A percentile compares a stretch with the other conserved stretches of the same genome.
Conservation (phyloP, 2,888 invertebrate species). For the Trichogramma evanescens region DNA sequence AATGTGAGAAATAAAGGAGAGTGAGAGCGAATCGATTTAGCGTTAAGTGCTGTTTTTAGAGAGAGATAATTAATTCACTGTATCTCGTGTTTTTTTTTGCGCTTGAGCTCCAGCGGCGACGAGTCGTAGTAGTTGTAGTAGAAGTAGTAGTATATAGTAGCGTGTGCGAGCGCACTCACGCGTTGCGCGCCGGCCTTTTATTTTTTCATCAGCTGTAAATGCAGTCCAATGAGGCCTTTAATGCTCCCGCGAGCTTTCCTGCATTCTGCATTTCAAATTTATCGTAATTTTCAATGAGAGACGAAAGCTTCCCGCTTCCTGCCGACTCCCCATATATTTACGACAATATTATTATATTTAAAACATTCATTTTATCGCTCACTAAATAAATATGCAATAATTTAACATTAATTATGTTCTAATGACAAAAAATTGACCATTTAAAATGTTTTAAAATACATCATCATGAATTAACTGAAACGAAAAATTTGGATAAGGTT, state of each 20-base stretch:
- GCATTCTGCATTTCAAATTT: neutral
- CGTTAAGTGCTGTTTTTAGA: slow-evolving; percentile 9
- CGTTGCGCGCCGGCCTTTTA: neutral
- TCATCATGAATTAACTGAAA: too few relatives aligned
- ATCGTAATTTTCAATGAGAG: too few relatives aligned
- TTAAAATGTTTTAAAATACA: too few relatives aligned
- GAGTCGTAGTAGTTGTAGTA: neutral
- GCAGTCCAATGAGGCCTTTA: slow-evolving; percentile 3
- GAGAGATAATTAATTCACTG: slow-evolving; percentile 15
- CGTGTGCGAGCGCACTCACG: neutral
- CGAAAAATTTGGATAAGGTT: too few relatives aligned
- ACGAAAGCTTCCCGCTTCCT: too few relatives aligned
- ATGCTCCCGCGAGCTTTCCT: slow-evolving; percentile 1
- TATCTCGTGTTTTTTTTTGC: slow-evolving; percentile 11
- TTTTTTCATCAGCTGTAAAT: neutral
- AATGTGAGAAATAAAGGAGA: neutral
- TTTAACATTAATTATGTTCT: too few relatives aligned
- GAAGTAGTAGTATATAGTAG: neutral
- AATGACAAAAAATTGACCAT: too few relatives aligned
- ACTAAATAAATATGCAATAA: too few relatives aligned
- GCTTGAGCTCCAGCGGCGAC: neutral
- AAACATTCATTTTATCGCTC: too few relatives aligned
- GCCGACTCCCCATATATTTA: too few relatives aligned
- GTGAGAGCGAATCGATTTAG: slow-evolving; percentile 13
- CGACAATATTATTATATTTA: too few relatives aligned